Conservation (phyloP, 2,113 vertebrate species). For the Callionymus lyra region DNA sequence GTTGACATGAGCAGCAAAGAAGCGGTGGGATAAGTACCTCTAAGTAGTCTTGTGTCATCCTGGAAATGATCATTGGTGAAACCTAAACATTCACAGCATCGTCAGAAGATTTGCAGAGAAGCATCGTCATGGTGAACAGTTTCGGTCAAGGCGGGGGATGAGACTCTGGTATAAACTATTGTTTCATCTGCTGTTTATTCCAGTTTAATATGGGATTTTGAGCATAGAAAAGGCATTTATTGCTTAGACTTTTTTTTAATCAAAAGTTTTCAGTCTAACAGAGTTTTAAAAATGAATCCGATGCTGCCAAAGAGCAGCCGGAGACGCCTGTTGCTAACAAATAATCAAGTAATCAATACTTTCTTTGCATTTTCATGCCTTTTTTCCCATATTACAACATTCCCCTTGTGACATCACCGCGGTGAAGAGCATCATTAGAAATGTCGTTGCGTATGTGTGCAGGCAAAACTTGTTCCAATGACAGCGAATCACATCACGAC, state of each 20-base stretch:
- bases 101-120: constrained; percentile 40
- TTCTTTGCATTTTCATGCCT: constrained; percentile 47
- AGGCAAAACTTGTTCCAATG: constrained; percentile 32
- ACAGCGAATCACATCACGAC: constrained; percentile 44
- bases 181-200: constrained; percentile 39
- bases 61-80: constrained; percentile 78
- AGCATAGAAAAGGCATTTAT: constrained; percentile 45
- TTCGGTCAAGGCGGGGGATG: constrained; percentile 27
- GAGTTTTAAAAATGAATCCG: no score
- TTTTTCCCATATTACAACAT: constrained; percentile 60
- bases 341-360: no score
- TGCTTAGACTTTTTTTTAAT: no score
- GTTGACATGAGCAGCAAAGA: constrained; percentile 28
- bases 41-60: constrained; percentile 76
- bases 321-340: no score
- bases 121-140: constrained; percentile 23
- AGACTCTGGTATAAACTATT: constrained; percentile 44
- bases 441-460: constrained; percentile 20
- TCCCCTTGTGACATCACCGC: constrained; percentile 39
- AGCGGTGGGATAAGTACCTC: constrained; percentile 62
- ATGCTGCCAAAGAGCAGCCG: no score
- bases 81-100: constrained; percentile 68
- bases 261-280: no score
- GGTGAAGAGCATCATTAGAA: constrained; percentile 38
- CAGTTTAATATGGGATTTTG: constrained; percentile 61